Percentiles rank a stretch among this genome's conserved stretches.
Evolutionary conservation across 1,140 invertebrate genomes (phyloP).

Genomic region (Papilio helenus): DNA sequence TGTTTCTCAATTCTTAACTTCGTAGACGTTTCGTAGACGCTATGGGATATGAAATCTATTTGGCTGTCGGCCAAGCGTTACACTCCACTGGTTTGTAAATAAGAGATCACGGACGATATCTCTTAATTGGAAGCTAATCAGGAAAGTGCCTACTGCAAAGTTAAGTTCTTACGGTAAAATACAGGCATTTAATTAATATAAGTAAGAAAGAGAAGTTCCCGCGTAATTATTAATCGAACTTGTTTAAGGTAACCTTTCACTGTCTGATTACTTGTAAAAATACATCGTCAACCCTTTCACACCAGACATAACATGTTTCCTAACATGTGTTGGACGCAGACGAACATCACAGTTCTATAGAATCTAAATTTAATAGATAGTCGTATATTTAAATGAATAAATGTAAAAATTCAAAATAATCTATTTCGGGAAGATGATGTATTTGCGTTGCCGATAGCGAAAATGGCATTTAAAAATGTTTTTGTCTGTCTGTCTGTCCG

Average conservation of each 20-base stretch:
- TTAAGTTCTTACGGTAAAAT: not conserved
- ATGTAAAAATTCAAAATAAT: no score
- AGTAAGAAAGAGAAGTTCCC: not conserved
- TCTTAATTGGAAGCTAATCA: conserved; percentile 8
- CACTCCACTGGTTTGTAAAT: not conserved
- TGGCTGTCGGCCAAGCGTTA: not conserved
- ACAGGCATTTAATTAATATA: not conserved
- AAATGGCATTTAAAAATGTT: no score
- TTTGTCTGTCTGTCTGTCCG: no score
- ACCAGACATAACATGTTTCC: no score
- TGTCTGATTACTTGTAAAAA: not conserved
- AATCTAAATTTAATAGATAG: not conserved
- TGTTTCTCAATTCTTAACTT: not conserved
- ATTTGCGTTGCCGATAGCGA: no score
- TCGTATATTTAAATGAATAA: not conserved
- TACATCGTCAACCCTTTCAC: not conserved
- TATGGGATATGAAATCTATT: not conserved
- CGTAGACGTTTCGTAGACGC: conserved; percentile 1
- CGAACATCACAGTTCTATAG: no score
- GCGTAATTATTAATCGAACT: not conserved
- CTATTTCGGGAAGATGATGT: no score
- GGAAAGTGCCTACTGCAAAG: not conserved
- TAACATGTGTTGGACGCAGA: no score
- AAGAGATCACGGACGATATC: conserved; percentile 5
- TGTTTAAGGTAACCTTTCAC: not conserved